Evolutionary conservation across 2,113 vertebrate species (phyloP).

Genomic region (Peromyscus polionotus): DNA sequence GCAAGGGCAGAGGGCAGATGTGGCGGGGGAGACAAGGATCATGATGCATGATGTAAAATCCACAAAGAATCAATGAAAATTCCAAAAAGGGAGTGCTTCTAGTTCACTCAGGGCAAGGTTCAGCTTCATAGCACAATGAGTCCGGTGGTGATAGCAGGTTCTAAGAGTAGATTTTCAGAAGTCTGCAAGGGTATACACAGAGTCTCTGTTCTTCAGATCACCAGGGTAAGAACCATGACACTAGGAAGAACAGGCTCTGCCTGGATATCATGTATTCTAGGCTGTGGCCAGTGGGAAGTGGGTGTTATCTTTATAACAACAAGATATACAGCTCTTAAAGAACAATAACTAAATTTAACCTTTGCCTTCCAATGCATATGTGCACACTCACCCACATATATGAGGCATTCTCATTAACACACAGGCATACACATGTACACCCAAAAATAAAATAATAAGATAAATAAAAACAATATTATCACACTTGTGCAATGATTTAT

Average conservation of each 20-base stretch:
- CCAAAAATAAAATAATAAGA: not conserved
- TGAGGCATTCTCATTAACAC: not conserved
- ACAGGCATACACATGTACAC: not conserved
- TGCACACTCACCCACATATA: too few species aligned
- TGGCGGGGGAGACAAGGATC: not conserved
- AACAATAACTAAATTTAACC: not conserved
- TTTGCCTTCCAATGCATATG: not conserved
- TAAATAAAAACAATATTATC: too few species aligned
- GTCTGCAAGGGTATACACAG: not conserved
- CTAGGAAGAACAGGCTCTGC: not conserved
- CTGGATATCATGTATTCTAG: not conserved
- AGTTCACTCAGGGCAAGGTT: not conserved
- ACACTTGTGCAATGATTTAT: not conserved
- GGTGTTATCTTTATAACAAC: not conserved
- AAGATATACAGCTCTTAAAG: not conserved
- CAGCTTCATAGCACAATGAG: not conserved
- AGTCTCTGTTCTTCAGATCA: not conserved
- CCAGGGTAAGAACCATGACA: not conserved
- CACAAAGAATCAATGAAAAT: not conserved
- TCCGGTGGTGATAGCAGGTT: not conserved
- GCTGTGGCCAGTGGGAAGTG: not conserved
- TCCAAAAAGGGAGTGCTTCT: not conserved
- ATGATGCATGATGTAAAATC: not conserved
- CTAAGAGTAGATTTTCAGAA: not conserved
- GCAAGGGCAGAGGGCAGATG: not conserved